Percentiles rank a stretch among this genome's conserved stretches.
These are phyloP conservation scores for Chloebia gouldiae DNA, from an alignment of 2,113 vertebrate genomes.

Conservation along the genomic window DNA sequence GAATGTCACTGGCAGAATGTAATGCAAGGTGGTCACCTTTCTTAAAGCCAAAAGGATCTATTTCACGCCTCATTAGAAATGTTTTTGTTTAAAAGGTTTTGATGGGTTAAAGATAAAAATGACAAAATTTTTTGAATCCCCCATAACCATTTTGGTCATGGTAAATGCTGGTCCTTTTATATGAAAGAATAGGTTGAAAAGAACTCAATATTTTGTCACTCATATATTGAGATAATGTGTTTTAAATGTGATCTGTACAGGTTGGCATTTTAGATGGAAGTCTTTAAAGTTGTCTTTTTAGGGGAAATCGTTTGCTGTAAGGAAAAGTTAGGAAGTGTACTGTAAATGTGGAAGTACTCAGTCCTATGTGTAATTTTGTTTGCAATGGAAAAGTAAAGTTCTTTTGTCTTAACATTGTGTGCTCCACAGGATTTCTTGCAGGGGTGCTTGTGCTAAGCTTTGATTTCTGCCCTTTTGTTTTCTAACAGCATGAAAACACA, in stretches of 20 bases:
- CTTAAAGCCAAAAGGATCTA: not conserved
- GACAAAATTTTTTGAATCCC: not conserved
- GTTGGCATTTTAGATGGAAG: conserved; percentile 49
- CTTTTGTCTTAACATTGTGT: conserved; percentile 38
- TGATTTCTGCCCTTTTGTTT: not conserved
- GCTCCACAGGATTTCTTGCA: conserved; percentile 41
- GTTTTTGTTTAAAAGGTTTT: not conserved
- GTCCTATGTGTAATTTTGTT: conserved; percentile 68
- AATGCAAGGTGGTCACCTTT: not conserved
- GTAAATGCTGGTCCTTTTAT: conserved; percentile 47
- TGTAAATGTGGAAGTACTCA: conserved; percentile 62
- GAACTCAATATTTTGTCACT: conserved; percentile 61
- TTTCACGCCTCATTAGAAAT: not conserved
- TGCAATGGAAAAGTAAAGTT: conserved; percentile 63
- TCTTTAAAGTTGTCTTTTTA: conserved; percentile 55
- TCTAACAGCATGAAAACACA: not conserved
- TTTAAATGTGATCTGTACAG: conserved; percentile 56
- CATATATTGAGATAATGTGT: conserved; percentile 43
- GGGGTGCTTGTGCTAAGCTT: not conserved
- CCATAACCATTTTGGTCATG: not conserved
- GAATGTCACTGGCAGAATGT: not conserved
- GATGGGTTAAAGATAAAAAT: not conserved
- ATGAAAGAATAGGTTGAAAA: conserved; percentile 51
- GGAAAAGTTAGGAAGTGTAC: conserved; percentile 40
- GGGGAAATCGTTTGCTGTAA: conserved; percentile 42